A percentile compares a stretch with the other conserved stretches of the same genome.
These are phyloP conservation scores for Smutsia gigantea DNA, from an alignment of 2,797 vertebrate genomes.

Conservation along the genomic window DNA sequence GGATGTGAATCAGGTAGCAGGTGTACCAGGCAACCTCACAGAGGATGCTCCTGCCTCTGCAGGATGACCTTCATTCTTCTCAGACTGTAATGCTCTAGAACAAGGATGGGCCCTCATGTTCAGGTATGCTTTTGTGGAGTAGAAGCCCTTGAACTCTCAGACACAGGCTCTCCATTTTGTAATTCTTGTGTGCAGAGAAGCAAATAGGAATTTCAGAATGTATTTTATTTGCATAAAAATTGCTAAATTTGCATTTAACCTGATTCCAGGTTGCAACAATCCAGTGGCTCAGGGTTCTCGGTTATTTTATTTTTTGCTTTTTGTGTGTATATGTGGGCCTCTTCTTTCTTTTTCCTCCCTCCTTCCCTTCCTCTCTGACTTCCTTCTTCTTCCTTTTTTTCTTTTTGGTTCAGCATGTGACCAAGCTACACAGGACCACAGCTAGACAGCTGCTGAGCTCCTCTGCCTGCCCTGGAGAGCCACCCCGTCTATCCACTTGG, in stretches of 20 bases:
- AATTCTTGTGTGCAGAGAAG: neutral
- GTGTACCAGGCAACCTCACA: rapidly evolving
- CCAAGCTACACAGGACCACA: neutral
- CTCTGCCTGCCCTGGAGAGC: neutral
- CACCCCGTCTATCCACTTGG: too few species aligned
- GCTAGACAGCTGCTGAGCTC: neutral
- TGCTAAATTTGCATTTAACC: neutral
- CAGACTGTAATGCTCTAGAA: neutral
- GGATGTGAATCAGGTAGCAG: neutral
- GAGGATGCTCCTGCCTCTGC: neutral
- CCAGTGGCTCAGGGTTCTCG: neutral
- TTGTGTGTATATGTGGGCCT: neutral
- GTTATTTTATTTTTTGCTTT: neutral
- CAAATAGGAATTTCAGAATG: neutral
- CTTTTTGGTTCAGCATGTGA: neutral
- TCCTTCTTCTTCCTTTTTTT: neutral
- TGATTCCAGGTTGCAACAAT: neutral
- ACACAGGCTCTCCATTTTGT: neutral
- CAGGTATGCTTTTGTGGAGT: neutral
- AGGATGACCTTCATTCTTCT: neutral
- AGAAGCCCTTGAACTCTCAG: neutral
- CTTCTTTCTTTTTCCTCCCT: neutral
- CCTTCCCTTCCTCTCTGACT: rapidly evolving
- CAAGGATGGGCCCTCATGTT: neutral
- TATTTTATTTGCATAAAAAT: constrained; percentile 24